phyloP scores from a whole-genome alignment of 2,113 vertebrate species.

The Eonycteris spelaea region DNA sequence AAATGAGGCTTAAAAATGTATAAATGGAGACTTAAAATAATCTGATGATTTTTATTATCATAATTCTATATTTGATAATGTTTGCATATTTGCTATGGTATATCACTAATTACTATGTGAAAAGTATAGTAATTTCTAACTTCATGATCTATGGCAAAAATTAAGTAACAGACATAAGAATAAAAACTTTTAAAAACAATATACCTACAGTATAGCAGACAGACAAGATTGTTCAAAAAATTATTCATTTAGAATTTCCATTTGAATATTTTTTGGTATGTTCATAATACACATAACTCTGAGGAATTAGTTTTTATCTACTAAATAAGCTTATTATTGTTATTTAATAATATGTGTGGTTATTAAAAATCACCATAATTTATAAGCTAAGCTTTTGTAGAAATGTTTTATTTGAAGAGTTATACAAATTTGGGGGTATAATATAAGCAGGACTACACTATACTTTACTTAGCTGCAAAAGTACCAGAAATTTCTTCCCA shows the following conservation, averaged over 20 bases:
- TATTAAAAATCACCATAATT: not conserved
- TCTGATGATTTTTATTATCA: not conserved
- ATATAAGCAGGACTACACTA: not conserved
- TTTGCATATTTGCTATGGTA: not conserved
- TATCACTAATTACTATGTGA: not conserved
- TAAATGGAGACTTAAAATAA: not conserved
- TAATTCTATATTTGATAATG: not conserved
- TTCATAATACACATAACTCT: not conserved
- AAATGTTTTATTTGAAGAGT: not conserved
- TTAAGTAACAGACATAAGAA: not conserved
- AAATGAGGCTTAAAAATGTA: not conserved
- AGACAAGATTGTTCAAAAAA: not conserved
- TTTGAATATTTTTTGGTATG: not conserved
- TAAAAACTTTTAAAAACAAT: not conserved
- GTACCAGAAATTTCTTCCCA: not conserved
- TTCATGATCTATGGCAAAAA: not conserved
- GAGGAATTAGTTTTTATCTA: not conserved
- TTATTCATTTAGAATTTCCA: not conserved
- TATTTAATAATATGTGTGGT: not conserved
- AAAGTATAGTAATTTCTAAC: not conserved
- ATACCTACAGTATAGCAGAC: not conserved
- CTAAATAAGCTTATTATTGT: not conserved
- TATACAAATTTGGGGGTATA: not conserved
- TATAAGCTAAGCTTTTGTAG: not conserved
- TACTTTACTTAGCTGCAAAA: not conserved